Evolutionary conservation across 2,113 vertebrate species (phyloP), one percentile per base, ranked within the genome.

Genomic region (Tapirus terrestris): DNA sequence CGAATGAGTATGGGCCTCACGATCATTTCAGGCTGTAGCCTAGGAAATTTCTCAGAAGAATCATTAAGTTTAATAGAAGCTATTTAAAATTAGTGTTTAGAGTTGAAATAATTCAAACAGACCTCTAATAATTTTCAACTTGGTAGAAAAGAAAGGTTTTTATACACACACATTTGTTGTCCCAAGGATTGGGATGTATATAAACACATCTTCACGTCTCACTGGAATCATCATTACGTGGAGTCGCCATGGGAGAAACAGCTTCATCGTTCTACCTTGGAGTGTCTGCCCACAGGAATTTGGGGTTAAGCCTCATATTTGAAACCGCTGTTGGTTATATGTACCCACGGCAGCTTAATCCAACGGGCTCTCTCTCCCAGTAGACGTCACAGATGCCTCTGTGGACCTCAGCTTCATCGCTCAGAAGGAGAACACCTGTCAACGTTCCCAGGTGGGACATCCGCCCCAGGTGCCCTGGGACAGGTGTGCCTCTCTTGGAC

Each of bases 81-180:
- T 72, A 77, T 36, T 23, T 58, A 96, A 95, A 96, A 63, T 86
- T 48, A 92, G 70, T 70, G 21, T 87, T 72, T 45, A 67, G 68
- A 85, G 80, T 89, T 73, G 17, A 68, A 86, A 86, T 86, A 53
- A 96, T n/a, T 83, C 39, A 81, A 89, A 56, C 25, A 58, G 39
- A 85, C 8, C 21, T 81, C 48, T 77, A 83, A 61, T 79, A 39
- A 83, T 51, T 33, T 87, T 79, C 39, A 39, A 77, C 45, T 58
- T 91, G 33, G 53, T 61, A 18, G 51, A 87, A 88, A 87, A 70
- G 81, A n/a, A 70, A 29, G 29, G n/a, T 70, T 43, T 89, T 77
- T 4, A 4, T 53, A 45, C 29, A 29, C 29, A 29, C 7, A 83
- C 5, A n/a, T 60, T 56, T 89, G 13, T 48, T 86, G 76, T 58